Conservation (phyloP, 2,888 invertebrate genomes). For the Ennomos erosarius region DNA sequence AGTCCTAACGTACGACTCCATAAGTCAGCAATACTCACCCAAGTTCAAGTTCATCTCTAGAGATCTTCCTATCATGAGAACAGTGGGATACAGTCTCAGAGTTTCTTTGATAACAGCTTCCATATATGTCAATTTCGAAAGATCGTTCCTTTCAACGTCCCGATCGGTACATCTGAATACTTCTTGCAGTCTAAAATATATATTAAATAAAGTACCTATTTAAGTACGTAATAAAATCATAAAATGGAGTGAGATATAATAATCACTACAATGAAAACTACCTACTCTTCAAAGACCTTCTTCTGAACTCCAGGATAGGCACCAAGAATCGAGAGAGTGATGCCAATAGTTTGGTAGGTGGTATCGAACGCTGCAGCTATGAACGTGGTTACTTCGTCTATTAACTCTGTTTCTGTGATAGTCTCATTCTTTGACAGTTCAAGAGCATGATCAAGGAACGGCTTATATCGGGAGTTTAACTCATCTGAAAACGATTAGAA, state of each 20-base stretch:
- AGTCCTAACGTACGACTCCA: too few species aligned
- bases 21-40: too few species aligned
- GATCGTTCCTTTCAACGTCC: constrained; percentile 54
- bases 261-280: too few species aligned
- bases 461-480: constrained; percentile 53
- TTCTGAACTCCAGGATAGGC: constrained; percentile 71
- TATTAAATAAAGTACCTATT: too few species aligned
- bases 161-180: constrained; percentile 49
- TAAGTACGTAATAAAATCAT: too few species aligned
- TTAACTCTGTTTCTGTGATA: constrained; percentile 42
- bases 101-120: constrained; percentile 3
- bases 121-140: constrained; percentile 1
- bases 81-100: too few species aligned
- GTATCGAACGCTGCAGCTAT: constrained; percentile 63
- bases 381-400: constrained; percentile 49
- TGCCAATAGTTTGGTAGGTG: constrained; percentile 72
- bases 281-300: constrained; percentile 61
- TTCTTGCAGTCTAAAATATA: constrained; percentile 36
- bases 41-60: neutral
- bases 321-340: constrained; percentile 68
- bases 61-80: neutral
- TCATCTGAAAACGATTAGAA: too few species aligned
- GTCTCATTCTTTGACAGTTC: constrained; percentile 32
- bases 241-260: too few species aligned
- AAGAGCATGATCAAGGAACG: constrained; percentile 48